Percentiles rank a stretch among this genome's conserved stretches.
phyloP scores from a whole-genome alignment of 2,113 vertebrate species.

The Bubo scandiacus region DNA sequence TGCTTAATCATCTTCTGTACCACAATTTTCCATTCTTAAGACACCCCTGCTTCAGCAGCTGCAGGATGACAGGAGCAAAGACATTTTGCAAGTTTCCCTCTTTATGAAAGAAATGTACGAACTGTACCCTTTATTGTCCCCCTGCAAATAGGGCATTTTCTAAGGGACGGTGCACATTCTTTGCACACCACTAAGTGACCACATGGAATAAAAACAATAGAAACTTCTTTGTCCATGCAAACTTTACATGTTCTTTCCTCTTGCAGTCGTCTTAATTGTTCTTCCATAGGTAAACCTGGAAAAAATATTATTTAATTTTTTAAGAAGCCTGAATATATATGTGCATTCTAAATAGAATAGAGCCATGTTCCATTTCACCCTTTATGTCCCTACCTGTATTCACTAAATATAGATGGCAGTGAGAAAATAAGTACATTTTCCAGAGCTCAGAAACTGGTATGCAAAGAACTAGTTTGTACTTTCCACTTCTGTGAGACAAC shows the following conservation, averaged over 20 bases:
- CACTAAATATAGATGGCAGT: neutral
- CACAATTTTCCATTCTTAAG: neutral
- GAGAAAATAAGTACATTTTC: neutral
- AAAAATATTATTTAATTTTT: neutral
- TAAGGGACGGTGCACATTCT: slow-evolving; percentile 82
- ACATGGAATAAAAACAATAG: slow-evolving; percentile 85
- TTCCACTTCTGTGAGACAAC: neutral
- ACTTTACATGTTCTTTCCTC: slow-evolving; percentile 87
- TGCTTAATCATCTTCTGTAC: neutral
- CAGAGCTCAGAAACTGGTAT: neutral
- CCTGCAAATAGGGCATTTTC: slow-evolving; percentile 86
- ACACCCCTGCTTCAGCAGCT: neutral
- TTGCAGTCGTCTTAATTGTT: slow-evolving; percentile 81
- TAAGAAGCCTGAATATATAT: neutral
- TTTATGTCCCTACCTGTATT: neutral
- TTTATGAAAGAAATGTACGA: slow-evolving; percentile 81
- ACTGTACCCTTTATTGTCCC: slow-evolving; percentile 85
- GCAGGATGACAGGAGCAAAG: neutral
- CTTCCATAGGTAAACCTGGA: slow-evolving; percentile 81
- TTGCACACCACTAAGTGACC: slow-evolving; percentile 86
- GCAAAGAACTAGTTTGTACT: neutral
- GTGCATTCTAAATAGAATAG: neutral
- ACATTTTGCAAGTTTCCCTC: neutral
- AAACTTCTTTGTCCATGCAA: slow-evolving; percentile 88
- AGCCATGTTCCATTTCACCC: neutral